A percentile compares a stretch with the other conserved stretches of the same genome.
Conservation (phyloP, 2,888 invertebrate species). For the Thysanoteuthis rhombus region DNA sequence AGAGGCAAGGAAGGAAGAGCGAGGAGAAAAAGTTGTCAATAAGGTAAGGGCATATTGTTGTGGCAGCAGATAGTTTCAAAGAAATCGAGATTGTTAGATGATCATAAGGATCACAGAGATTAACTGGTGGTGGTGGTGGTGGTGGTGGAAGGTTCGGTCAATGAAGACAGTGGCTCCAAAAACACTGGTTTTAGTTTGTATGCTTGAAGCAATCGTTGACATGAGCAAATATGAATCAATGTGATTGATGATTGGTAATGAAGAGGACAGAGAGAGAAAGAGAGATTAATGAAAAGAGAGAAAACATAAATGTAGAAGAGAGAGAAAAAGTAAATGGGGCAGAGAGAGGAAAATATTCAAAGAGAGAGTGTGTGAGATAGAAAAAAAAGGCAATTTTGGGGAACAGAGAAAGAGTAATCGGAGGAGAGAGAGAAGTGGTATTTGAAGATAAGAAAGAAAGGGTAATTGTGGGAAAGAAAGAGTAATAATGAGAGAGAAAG, state of each 20-base stretch:
- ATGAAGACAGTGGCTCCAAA: neutral
- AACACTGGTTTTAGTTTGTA: neutral
- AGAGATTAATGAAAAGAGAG: too few species aligned
- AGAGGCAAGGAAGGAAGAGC: neutral
- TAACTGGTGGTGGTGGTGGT: neutral
- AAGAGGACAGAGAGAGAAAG: too few species aligned
- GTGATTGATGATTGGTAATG: too few species aligned
- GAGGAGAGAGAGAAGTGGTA: neutral
- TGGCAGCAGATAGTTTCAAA: neutral
- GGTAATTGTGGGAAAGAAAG: neutral
- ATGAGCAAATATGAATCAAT: neutral
- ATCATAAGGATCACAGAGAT: neutral
- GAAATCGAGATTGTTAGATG: neutral
- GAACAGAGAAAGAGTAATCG: too few species aligned
- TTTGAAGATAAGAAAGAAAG: rapidly evolving
- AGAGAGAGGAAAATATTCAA: too few species aligned
- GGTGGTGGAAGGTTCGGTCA: neutral
- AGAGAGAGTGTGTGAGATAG: too few species aligned
- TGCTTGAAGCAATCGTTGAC: neutral
- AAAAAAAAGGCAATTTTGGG: too few species aligned
- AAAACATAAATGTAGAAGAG: too few species aligned
- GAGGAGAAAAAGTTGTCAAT: neutral
- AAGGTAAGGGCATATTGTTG: neutral
- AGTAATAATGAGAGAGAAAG: neutral
- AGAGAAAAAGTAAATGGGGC: too few species aligned